Conservation (phyloP, 2,113 vertebrate genomes). For the Dasypus novemcinctus region DNA sequence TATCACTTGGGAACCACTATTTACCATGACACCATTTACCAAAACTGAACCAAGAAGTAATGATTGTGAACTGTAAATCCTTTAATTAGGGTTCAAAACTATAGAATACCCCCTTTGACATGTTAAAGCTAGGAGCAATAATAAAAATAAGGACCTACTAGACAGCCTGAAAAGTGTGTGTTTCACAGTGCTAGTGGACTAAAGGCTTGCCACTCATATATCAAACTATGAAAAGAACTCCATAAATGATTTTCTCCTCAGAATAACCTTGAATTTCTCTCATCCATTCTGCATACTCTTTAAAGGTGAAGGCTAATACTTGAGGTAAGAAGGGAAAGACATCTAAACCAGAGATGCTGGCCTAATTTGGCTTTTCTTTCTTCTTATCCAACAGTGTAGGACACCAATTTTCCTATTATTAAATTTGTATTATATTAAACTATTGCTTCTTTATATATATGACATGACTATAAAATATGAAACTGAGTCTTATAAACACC, state of each 20-base stretch:
- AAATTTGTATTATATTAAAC: not conserved
- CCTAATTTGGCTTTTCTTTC: constrained; percentile 11
- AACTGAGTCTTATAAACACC: not conserved
- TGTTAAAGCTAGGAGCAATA: not conserved
- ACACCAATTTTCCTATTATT: not conserved
- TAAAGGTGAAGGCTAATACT: not conserved
- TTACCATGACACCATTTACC: not conserved
- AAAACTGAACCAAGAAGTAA: not conserved
- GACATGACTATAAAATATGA: not conserved
- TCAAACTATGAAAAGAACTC: not conserved
- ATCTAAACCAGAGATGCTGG: not conserved
- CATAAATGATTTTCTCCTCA: not conserved
- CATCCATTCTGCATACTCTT: not conserved
- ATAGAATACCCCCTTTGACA: not conserved
- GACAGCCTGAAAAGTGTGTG: not conserved
- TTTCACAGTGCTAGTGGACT: too few relatives aligned
- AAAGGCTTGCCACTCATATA: not conserved
- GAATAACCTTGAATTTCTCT: not conserved
- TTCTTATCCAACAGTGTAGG: not conserved
- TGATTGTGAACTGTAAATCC: not conserved
- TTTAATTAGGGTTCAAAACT: not conserved
- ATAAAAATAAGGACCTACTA: not conserved
- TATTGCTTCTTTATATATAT: not conserved
- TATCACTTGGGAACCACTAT: not conserved
- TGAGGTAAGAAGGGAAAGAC: not conserved